phyloP scores from a whole-genome alignment of 2,888 invertebrate species.

The Cecidostiba fungosa region DNA sequence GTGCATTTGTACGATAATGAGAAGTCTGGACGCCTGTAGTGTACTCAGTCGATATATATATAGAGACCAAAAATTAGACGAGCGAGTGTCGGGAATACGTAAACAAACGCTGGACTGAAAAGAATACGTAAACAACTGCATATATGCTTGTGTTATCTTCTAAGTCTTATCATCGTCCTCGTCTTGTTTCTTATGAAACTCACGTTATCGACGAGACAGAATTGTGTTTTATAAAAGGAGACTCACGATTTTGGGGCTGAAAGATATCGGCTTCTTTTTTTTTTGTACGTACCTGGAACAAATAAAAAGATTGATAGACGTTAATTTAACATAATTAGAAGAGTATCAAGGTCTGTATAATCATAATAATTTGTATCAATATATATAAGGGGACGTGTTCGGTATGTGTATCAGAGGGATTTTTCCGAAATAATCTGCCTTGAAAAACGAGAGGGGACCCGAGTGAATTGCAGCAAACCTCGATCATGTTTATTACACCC shows the following conservation, averaged over 20 bases:
- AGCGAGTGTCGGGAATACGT: background rate
- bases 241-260: background rate
- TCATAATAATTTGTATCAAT: too few species aligned
- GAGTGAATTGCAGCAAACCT: background rate
- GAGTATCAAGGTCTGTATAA: background rate
- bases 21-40: slow-evolving; percentile 28
- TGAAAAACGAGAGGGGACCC: background rate
- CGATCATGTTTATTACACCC: background rate
- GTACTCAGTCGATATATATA: background rate
- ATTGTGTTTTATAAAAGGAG: background rate
- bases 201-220: too few species aligned
- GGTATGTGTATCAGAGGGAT: background rate
- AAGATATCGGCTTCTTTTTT: too few species aligned
- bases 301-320: too few species aligned
- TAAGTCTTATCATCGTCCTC: background rate
- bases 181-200: background rate
- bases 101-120: background rate
- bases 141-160: background rate
- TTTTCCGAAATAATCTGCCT: background rate
- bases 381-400: too few species aligned
- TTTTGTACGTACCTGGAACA: too few species aligned
- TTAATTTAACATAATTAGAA: too few species aligned
- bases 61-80: background rate
- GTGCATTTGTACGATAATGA: slow-evolving; percentile 52
- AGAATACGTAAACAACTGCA: slow-evolving; percentile 5